A percentile compares a stretch with the other conserved stretches of the same genome.
These are phyloP conservation scores for Linnaemya tessellans DNA, from an alignment of 2,888 invertebrate species.

Conservation along the genomic window DNA sequence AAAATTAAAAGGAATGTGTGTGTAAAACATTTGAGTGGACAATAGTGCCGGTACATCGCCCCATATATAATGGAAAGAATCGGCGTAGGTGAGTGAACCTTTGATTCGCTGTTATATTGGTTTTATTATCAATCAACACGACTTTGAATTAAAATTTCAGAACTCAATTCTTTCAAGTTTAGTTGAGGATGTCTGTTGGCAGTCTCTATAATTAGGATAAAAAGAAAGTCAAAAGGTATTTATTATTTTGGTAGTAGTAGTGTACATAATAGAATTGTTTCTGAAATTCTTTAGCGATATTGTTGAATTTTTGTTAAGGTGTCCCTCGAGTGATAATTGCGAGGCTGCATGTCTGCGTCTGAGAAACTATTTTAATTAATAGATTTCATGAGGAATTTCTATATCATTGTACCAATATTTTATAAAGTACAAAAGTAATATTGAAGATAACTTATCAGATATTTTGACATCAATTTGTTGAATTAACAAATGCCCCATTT, in stretches of 20 bases:
- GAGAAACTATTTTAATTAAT: too few species aligned
- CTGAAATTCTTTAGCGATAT: too few species aligned
- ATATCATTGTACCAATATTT: too few species aligned
- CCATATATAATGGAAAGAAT: neutral
- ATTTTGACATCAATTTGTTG: too few species aligned
- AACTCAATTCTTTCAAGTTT: neutral
- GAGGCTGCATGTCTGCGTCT: too few species aligned
- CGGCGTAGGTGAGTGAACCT: neutral
- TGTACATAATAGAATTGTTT: neutral
- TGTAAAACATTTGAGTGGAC: neutral
- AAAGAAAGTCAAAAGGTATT: neutral
- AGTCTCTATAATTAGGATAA: neutral
- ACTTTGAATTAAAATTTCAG: neutral
- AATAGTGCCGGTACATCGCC: neutral
- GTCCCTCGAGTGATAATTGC: too few species aligned
- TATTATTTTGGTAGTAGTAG: neutral
- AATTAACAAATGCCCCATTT: too few species aligned
- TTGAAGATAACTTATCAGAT: too few species aligned
- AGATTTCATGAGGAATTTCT: too few species aligned
- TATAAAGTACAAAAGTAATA: too few species aligned
- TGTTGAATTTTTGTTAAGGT: too few species aligned
- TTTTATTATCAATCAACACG: neutral
- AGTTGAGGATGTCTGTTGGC: neutral
- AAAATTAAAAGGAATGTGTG: constrained; percentile 4
- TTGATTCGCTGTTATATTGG: neutral